A percentile compares a stretch with the other conserved stretches of the same genome.
Evolutionary conservation across 2,888 invertebrate genomes (phyloP).

Genomic region (Caenorhabditis afra): DNA sequence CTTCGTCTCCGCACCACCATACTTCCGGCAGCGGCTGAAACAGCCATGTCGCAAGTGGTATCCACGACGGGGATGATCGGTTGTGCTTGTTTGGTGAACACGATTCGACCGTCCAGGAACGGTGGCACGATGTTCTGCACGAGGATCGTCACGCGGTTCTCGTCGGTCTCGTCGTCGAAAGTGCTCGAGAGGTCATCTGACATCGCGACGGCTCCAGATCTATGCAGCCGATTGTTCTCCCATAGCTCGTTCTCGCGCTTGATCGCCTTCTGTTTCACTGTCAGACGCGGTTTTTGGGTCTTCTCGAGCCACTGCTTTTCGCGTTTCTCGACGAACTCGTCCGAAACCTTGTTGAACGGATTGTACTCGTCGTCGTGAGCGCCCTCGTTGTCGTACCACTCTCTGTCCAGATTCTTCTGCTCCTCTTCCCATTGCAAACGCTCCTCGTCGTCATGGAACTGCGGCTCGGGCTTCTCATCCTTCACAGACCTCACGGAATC

Average conservation of each 20-base stretch:
- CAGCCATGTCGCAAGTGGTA: constrained; percentile 97
- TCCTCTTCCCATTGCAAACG: constrained; percentile 91
- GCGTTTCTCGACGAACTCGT: constrained; percentile 93
- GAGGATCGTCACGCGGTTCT: constrained; percentile 93
- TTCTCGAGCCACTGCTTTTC: constrained; percentile 92
- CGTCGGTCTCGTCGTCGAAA: constrained; percentile 87
- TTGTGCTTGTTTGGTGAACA: constrained; percentile 87
- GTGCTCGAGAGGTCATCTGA: constrained; percentile 55
- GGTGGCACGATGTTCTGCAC: constrained; percentile 99
- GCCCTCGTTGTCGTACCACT: constrained; percentile 97
- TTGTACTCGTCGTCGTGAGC: constrained; percentile 88
- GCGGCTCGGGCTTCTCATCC: constrained; percentile 61
- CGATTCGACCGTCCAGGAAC: constrained; percentile 97
- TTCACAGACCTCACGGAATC: constrained; percentile 62
- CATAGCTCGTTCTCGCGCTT: constrained; percentile 96
- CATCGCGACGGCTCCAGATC: constrained; percentile 82
- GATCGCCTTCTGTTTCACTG: constrained; percentile 95
- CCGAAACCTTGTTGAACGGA: constrained; percentile 86
- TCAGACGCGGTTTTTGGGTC: constrained; percentile 87
- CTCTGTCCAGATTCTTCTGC: constrained; percentile 90
- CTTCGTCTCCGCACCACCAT: constrained; percentile 91
- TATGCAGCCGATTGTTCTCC: constrained; percentile 98
- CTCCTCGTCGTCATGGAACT: constrained; percentile 84
- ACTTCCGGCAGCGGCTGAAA: constrained; percentile 94
- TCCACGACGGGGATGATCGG: constrained; percentile 83